Percentiles rank a stretch among this genome's conserved stretches.
phyloP scores from a whole-genome alignment of 92 coral and sea anemone genomes.

The Zoanthus sociatus region DNA sequence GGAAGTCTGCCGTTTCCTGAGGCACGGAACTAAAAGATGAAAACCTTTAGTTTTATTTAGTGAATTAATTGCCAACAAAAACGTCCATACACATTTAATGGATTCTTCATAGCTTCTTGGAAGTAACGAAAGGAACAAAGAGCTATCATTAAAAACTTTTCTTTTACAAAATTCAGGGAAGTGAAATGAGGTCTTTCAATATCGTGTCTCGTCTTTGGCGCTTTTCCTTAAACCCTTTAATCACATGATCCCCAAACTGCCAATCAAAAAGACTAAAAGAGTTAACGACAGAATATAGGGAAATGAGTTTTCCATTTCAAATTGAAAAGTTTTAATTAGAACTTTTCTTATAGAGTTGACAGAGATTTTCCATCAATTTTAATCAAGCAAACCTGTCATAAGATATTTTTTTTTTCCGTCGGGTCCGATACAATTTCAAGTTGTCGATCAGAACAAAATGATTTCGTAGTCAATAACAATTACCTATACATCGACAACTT shows the following conservation, averaged over 20 bases:
- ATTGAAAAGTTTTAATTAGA: background rate
- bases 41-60: too few species aligned
- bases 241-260: background rate
- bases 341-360: background rate
- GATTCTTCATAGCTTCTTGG: too few species aligned
- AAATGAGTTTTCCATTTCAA: background rate
- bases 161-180: too few species aligned
- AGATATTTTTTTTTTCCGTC: background rate
- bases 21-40: too few species aligned
- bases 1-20: too few species aligned
- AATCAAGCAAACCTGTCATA: background rate
- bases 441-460: background rate
- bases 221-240: background rate
- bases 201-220: background rate
- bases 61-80: too few species aligned
- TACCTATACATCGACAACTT: too few species aligned
- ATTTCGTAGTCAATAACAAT: too few species aligned
- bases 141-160: too few species aligned
- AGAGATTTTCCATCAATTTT: background rate
- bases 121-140: too few species aligned
- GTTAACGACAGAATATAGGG: background rate
- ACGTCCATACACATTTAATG: too few species aligned
- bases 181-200: too few species aligned
- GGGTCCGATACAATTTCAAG: background rate
- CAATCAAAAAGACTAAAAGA: background rate